Evolutionary conservation across 2,888 invertebrate genomes (phyloP).

Genomic region (Nephrotoma flavescens): DNA sequence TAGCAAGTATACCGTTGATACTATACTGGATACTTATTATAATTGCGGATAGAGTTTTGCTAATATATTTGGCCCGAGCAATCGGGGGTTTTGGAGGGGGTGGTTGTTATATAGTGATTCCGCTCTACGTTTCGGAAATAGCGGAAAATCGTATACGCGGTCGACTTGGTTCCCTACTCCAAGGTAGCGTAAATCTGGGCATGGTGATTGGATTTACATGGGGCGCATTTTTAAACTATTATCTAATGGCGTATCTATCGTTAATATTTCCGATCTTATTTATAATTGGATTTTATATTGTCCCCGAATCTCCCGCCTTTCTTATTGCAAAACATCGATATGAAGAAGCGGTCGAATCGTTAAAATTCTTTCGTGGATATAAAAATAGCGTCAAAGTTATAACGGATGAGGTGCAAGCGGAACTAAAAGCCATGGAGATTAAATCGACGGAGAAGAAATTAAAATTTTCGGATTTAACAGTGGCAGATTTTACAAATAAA

Average conservation of each 20-base stretch:
- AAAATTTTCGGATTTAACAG: background rate
- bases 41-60: too few relatives aligned
- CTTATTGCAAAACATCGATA: background rate
- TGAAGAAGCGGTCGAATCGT: conserved; percentile 18
- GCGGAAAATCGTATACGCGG: too few relatives aligned
- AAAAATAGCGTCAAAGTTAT: conserved; percentile 7
- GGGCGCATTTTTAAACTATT: background rate
- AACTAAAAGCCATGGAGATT: background rate
- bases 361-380: conserved; percentile 17
- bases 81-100: too few relatives aligned
- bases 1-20: too few relatives aligned
- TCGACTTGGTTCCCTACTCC: too few relatives aligned
- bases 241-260: conserved; percentile 20
- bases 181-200: too few relatives aligned
- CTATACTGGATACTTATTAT: too few relatives aligned
- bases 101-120: too few relatives aligned
- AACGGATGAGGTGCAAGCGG: background rate
- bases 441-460: background rate
- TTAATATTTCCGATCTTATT: conserved; percentile 14
- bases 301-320: conserved; percentile 1
- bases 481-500: conserved; percentile 11
- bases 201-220: background rate
- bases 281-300: background rate
- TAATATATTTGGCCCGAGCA: too few relatives aligned
- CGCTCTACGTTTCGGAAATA: too few relatives aligned